Base-by-base conservation (phyloP, 2,888 invertebrate genomes). In the Conops quadrifasciatus region DNA sequence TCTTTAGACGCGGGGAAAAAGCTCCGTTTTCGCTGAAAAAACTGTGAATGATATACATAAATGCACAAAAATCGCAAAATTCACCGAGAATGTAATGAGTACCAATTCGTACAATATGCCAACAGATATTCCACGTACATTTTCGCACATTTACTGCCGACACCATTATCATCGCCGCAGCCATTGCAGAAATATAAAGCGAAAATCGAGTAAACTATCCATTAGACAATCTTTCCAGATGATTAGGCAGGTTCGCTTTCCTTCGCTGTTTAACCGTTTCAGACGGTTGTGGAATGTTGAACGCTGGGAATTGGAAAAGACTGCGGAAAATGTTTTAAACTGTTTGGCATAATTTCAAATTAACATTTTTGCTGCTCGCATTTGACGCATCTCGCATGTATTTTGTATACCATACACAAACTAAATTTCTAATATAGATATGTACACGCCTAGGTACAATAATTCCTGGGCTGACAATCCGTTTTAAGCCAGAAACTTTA, bases 151-250 rank as follows among this genome's bases (percentile, higher is more conserved):
- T n/a, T 19, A 16, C 5, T 19, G 49, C 3, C 49, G 49, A 4
- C 49, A 49, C 3, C 49, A 19, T 2, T 19, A 16, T 43, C 43
- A 43, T 49, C 53, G 21, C n/a, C 30, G 53, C 21, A 36, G 58
- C 1, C 36, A 43, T 26, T 19, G 15, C 28, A 16, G 36, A 13
- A 5, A 47, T 53, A 60, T 77, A 78, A 78, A 77, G 78, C 79
- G 76, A 78, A 80, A 78, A 79, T 80, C 80, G 78, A 79, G 80
- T 79, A 79, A 80, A 79, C 79, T 80, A 78, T 78, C 79, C 79
- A 80, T 80, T 80, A 80, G 78, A 78, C 79, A 80, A 80, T 80
- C 76, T 77, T 80, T 80, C 77, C 80, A 77, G 78, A 76, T 80
- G 80, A 80, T 80, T 80, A 78, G 77, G 74, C 75, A 24, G 76